Percentiles rank a stretch among this genome's conserved stretches.
Conservation (phyloP, 2,888 invertebrate genomes). For the Idaea straminata region DNA sequence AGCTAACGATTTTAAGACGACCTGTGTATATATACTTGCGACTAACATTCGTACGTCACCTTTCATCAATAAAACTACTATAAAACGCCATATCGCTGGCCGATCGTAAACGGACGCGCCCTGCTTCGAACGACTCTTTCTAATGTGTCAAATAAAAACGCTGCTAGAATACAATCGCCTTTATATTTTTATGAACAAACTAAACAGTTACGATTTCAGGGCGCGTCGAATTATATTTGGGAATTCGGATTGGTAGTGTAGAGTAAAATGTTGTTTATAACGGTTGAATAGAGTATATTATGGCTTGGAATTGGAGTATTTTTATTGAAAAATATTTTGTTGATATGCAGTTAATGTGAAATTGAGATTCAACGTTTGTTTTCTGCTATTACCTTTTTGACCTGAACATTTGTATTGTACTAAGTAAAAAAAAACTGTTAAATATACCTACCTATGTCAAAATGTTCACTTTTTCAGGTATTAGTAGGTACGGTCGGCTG, state of each 20-base stretch:
- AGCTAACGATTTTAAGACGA: no score
- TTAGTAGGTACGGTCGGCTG: no score
- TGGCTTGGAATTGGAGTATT: not conserved
- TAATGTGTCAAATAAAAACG: conserved; percentile 66
- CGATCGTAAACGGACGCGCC: conserved; percentile 55
- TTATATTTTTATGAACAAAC: conserved; percentile 51
- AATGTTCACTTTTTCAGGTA: no score
- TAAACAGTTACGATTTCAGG: conserved; percentile 38
- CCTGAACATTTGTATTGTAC: not conserved
- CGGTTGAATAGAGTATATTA: not conserved
- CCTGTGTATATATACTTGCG: no score
- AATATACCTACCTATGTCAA: no score
- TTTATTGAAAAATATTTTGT: conserved; percentile 1
- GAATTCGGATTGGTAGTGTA: not conserved
- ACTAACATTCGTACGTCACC: conserved; percentile 33
- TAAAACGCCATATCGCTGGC: conserved; percentile 51
- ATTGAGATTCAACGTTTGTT: not conserved
- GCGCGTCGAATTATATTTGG: conserved; percentile 22
- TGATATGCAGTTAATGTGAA: not conserved
- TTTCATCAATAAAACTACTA: conserved; percentile 56
- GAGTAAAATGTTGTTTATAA: not conserved
- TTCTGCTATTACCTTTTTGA: not conserved
- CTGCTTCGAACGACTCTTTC: conserved; percentile 45
- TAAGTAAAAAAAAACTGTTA: not conserved
- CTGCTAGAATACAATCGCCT: conserved; percentile 52